Base-by-base conservation (phyloP, 2,113 vertebrate genomes). In the Eretmochelys imbricata region DNA sequence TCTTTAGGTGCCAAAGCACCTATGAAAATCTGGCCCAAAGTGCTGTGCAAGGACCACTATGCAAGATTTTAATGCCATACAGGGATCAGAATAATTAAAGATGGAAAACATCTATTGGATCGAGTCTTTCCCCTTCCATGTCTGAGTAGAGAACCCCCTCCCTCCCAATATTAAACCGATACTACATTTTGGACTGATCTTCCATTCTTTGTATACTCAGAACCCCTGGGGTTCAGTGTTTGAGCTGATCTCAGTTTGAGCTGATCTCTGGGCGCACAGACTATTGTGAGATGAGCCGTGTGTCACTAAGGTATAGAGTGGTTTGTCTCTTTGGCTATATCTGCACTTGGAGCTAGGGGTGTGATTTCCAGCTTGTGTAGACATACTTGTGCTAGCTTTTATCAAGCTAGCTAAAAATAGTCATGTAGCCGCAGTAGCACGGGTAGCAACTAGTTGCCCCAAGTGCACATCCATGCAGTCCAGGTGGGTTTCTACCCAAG, bases 41-140 rank as follows among this genome's bases (percentile, higher is more conserved):
- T 8, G 10, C 75, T 27, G 25, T 78, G 42, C 38, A 76, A 76
- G 42, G 24, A 11, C 10, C 38, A 69, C 35, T 69, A 2, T 17
- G 35, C 35, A 69, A 69, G 35, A 19, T n/a, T n/a, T 69, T 69
- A 69, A n/a, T 4, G 62, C 17, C 62, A 72, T 72, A 72, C 4
- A n/a, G n/a, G 59, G 19, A 72, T 38, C 7, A 72, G n/a, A 72
- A 17, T 38, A n/a, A 8, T 72, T 72, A 38, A 72, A 72, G 65
- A 38, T 72, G 19, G 35, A 72, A 57, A 85, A 65, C 38, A n/a
- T 88, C 53, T 83, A 22, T 79, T 25, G 48, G 54, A 92, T 87
- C 5, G n/a, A 87, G n/a, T 78, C 54, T 69, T 1, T 69, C 89
- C 1, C 1, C n/a, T 82, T 46, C 42, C 57, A 65, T 46, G 57